These are phyloP conservation scores for Porites cylindrica DNA, from an alignment of 92 coral and sea anemone genomes.

Conservation along the genomic window DNA sequence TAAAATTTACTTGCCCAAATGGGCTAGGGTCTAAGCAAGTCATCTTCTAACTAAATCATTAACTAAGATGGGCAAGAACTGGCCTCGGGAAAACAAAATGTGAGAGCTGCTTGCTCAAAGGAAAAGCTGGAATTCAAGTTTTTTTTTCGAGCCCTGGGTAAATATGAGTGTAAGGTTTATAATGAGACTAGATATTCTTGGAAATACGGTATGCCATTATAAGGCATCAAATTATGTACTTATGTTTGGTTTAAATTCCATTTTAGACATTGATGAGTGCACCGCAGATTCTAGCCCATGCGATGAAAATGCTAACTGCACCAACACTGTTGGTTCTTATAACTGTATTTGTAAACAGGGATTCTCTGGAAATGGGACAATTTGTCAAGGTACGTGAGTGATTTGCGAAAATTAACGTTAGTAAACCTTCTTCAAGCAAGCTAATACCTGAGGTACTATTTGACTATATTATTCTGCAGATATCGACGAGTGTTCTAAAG, in stretches of 20 bases:
- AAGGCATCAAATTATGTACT: background rate
- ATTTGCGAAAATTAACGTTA: background rate
- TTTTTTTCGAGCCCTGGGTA: too few species aligned
- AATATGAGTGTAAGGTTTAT: too few species aligned
- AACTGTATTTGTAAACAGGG: conserved; percentile 60
- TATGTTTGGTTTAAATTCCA: background rate
- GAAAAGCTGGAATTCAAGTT: too few species aligned
- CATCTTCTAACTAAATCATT: too few species aligned
- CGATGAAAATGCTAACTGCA: conserved; percentile 15
- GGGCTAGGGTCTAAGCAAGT: too few species aligned
- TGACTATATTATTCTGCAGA: conserved; percentile 19
- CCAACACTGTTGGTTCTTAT: conserved; percentile 35
- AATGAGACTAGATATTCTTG: too few species aligned
- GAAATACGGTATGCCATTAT: too few species aligned
- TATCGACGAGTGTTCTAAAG: conserved; percentile 54
- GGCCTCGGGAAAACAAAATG: too few species aligned
- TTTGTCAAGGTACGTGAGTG: background rate
- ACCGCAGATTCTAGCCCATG: background rate
- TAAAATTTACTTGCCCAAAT: too few species aligned
- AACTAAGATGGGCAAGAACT: too few species aligned
- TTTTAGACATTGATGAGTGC: conserved; percentile 40
- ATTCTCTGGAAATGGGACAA: background rate
- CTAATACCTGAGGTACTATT: background rate
- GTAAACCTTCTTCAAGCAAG: background rate
- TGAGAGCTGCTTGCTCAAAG: too few species aligned